Base-by-base conservation (phyloP, 2,888 invertebrate species). In the Synergus umbraculus region DNA sequence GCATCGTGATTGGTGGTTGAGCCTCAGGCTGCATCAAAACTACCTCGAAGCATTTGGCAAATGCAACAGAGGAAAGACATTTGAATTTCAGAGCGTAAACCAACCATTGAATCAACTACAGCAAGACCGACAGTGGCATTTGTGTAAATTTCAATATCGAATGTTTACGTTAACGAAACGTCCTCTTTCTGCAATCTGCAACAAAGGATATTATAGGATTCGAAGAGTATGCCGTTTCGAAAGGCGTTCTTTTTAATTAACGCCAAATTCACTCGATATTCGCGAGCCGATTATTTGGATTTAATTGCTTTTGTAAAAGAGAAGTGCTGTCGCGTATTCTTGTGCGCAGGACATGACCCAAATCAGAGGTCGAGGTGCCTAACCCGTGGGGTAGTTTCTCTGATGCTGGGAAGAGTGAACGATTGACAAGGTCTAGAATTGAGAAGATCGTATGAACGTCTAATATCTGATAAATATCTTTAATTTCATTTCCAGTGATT, bases 1-100 rank as follows among this genome's bases (percentile, higher is more conserved):
- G 73, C 49, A 73, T 58, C 78, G 83, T 83, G 85, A 86, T 86
- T 85, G 83, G 81, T 64, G 78, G 78, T 83, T 69, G 80, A 83
- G 83, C 83, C 83, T 12, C 76, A 44, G 81, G 82, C 85, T 80
- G 79, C 66, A 83, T 76, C 60, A 76, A 77, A 77, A 58, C 58
- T 58, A 58, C 18, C 58, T 44, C 76, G 78, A 77, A 80, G 78
- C 77, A 79, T 82, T 81, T 81, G 76, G 58, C 77, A 76, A 81
- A 79, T 76, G 78, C 79, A 79, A 65, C 76, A 64, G 60, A 67
- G 76, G 76, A 81, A 77, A 83, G 83, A 83, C 85, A 85, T 86
- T 83, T 86, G 84, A 83, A 86, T 85, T 84, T 80, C 80, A 80
- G 69, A 69, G 79, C 43, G 60, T 79, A 79, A 80, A 80, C 79